Percentiles rank a stretch among this genome's conserved stretches.
phyloP scores from a whole-genome alignment of 2,113 vertebrate genomes.

The Barnardius zonarius region DNA sequence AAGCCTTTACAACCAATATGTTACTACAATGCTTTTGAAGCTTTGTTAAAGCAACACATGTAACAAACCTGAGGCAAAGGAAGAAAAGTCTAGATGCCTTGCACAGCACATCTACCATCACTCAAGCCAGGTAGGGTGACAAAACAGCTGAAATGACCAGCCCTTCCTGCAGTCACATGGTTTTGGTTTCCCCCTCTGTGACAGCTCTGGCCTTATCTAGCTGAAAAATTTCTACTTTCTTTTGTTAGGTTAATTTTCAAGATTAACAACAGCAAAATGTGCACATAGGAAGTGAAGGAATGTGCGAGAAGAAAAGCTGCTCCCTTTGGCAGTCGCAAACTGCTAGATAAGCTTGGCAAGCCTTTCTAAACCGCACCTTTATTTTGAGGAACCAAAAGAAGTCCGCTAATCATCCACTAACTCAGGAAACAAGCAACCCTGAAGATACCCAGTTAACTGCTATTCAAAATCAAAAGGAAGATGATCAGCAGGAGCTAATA shows the following conservation, averaged over 20 bases:
- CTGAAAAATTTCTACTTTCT: neutral
- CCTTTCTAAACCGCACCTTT: neutral
- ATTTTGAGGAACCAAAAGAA: neutral
- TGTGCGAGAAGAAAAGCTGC: neutral
- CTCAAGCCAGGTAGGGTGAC: neutral
- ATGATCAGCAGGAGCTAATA: neutral
- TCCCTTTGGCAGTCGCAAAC: neutral
- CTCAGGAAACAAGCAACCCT: neutral
- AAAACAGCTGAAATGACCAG: neutral
- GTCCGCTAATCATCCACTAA: neutral
- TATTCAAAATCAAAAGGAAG: neutral
- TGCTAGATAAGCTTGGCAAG: neutral
- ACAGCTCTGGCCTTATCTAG: neutral
- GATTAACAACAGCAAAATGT: neutral
- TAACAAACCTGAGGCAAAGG: neutral
- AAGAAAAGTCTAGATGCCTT: neutral
- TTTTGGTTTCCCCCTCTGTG: neutral
- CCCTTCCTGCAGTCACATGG: neutral
- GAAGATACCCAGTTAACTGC: neutral
- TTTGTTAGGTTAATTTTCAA: neutral
- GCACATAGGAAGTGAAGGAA: neutral
- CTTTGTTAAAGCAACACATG: neutral
- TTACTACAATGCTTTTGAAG: neutral
- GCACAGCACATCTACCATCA: neutral
- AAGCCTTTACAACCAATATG: neutral